Percentiles rank a stretch among this genome's conserved stretches.
These are phyloP conservation scores for Lophotriccus pileatus DNA, from an alignment of 2,797 vertebrate genomes.

Conservation along the genomic window DNA sequence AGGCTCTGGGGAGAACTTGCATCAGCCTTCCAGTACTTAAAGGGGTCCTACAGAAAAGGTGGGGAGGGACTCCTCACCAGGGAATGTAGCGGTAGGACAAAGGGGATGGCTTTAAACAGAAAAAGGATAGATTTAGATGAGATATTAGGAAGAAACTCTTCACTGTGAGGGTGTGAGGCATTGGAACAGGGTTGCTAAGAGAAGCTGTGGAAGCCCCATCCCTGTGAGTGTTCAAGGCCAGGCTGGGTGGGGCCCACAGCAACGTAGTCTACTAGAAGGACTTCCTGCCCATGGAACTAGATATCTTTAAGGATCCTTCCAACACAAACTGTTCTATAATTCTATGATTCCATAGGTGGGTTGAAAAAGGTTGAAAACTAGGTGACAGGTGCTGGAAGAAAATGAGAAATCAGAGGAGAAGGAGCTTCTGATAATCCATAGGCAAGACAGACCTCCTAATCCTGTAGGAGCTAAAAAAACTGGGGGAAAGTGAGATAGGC, in stretches of 20 bases:
- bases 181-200: background rate
- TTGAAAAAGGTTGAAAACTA: background rate
- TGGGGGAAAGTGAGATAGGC: background rate
- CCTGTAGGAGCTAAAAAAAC: background rate
- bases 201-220: accelerated
- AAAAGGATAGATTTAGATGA: background rate
- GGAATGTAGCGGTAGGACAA: background rate
- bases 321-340: background rate
- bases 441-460: background rate
- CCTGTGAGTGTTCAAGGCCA: background rate
- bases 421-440: background rate
- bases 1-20: background rate
- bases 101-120: background rate
- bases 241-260: background rate
- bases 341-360: background rate
- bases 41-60: background rate
- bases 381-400: background rate
- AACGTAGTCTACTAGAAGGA: background rate
- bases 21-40: background rate
- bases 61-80: background rate
- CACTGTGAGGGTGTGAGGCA: background rate
- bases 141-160: background rate
- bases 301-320: background rate
- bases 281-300: background rate
- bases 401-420: background rate